Evolutionary conservation across 2,113 vertebrate genomes (phyloP), one percentile per base, ranked within the genome.

Genomic region (Daphoenositta chrysoptera): DNA sequence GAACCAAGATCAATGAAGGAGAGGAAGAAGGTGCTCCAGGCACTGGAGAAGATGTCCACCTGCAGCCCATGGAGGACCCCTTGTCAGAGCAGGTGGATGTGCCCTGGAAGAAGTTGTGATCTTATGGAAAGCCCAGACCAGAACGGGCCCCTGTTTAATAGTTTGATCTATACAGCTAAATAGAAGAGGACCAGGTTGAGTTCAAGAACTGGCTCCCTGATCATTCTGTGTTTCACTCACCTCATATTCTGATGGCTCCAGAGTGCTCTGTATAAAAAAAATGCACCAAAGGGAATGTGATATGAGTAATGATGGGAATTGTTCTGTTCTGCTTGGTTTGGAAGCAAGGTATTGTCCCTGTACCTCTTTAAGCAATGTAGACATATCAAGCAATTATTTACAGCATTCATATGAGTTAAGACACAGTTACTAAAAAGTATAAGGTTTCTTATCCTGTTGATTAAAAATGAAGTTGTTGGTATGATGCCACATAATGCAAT

Each of bases 51-150:
- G 35, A 16, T 33, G 50, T 51, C 5, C 4, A 21, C 6, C 37
- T 69, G 16, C 8, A 58, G 27, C 7, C 3, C 15, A 31, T 10
- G 22, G 14, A 79, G 10, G 17, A 24, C 1, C 6, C 10, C 31
- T 15, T 0, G 0, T 14, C 3, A 6, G 24, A 61, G 26, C 10
- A 57, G 22, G 5, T 37, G 8, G 28, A 37, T 61, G 15, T 30
- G 19, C 14, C 26, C 9, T n/a, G 40, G 35, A 71, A 20, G 20
- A 80, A 35, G 4, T 1, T 76, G 13, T 45, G 45, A 56, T 11
- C 15, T 40, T 2, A 3, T 15, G 33, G 21, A 76, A 18, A 76
- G 2, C 13, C 10, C 23, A 56, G 26, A 63, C 16, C 6, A 66
- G n/a, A 57, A 57, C 0, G 2, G 12, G 10, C 11, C 70, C 35